Conservation (phyloP, 2,113 vertebrate genomes). For the Gambusia affinis region DNA sequence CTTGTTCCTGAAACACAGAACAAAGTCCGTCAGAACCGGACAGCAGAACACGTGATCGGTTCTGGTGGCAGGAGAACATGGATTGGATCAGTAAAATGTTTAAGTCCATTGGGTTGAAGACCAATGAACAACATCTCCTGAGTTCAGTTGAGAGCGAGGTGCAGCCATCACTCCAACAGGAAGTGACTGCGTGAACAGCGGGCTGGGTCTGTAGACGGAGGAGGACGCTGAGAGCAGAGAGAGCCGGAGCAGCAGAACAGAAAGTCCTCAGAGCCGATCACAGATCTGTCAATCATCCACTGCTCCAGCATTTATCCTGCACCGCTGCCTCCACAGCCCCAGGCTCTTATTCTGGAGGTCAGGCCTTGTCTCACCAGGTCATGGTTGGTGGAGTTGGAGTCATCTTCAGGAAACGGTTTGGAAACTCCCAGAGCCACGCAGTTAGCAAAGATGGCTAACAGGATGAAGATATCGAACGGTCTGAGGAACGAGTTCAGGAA, state of each 20-base stretch:
- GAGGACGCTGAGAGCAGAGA: slow-evolving; percentile 12
- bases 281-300: slow-evolving; percentile 42
- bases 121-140: background rate
- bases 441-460: slow-evolving; percentile 93
- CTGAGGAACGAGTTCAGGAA: slow-evolving; percentile 79
- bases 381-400: slow-evolving; percentile 91
- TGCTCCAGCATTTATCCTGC: background rate
- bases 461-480: slow-evolving; percentile 92
- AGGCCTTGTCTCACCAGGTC: slow-evolving; percentile 83
- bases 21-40: background rate
- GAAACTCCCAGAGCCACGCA: slow-evolving; percentile 92
- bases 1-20: slow-evolving; percentile 83
- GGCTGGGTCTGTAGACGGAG: slow-evolving; percentile 12
- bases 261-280: slow-evolving; percentile 49
- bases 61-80: background rate
- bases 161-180: slow-evolving; percentile 21
- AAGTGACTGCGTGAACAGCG: slow-evolving; percentile 1
- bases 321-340: slow-evolving; percentile 18
- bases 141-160: background rate
- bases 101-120: background rate
- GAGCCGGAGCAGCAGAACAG: slow-evolving; percentile 18
- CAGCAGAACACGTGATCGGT: background rate
- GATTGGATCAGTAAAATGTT: background rate
- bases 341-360: background rate
- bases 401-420: slow-evolving; percentile 93